These are phyloP conservation scores for Automeris io DNA, from an alignment of 2,888 invertebrate genomes.

Conservation along the genomic window DNA sequence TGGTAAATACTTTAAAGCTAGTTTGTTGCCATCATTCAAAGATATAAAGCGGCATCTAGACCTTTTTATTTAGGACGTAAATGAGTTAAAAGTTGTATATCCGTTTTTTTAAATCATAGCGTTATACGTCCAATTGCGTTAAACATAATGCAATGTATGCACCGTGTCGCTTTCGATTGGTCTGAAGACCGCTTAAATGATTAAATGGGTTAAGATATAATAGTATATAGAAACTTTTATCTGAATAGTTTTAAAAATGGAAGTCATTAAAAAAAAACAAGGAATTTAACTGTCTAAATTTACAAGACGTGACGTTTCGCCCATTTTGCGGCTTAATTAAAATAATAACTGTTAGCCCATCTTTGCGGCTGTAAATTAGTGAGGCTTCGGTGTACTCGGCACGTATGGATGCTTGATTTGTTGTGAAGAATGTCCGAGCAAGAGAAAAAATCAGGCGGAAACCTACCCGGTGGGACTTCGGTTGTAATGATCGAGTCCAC, in stretches of 20 bases:
- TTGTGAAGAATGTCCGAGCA: constrained; percentile 53
- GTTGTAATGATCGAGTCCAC: constrained; percentile 44
- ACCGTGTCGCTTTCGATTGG: no score
- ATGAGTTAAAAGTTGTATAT: no score
- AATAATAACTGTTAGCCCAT: constrained; percentile 44
- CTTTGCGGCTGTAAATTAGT: constrained; percentile 44
- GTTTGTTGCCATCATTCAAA: no score
- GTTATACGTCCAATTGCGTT: no score
- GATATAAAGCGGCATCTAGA: no score
- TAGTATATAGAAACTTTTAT: no score
- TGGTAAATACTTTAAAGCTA: no score
- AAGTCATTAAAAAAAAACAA: constrained; percentile 48
- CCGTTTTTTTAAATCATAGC: no score
- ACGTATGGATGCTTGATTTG: constrained; percentile 49
- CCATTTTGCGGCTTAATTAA: constrained; percentile 39
- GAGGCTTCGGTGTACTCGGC: constrained; percentile 30
- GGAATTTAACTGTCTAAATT: constrained; percentile 58
- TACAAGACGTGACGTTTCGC: constrained; percentile 54
- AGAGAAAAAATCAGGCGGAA: constrained; percentile 40
- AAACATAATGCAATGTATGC: no score
- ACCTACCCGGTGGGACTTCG: constrained; percentile 24
- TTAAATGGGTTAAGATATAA: no score
- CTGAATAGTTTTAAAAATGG: constrained; percentile 62
- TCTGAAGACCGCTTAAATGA: no score
- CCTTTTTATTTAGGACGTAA: no score